Evolutionary conservation across 2,888 invertebrate genomes (phyloP).

Genomic region (Chouioia cunea): DNA sequence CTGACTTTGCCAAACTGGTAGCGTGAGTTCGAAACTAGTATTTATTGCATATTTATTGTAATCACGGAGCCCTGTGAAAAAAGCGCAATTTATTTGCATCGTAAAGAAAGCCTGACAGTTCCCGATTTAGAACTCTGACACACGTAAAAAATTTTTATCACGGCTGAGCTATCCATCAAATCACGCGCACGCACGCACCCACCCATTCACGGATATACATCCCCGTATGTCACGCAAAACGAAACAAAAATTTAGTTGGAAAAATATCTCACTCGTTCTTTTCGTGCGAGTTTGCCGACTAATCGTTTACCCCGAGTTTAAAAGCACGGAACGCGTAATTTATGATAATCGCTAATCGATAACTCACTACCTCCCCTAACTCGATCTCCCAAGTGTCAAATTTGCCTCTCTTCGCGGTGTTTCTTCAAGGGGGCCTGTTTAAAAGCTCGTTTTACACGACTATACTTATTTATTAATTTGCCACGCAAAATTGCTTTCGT

Average conservation of each 20-base stretch:
- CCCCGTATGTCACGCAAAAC: too few species aligned
- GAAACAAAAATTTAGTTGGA: too few species aligned
- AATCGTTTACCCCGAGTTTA: constrained; percentile 52
- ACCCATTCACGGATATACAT: too few species aligned
- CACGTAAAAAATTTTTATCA: too few species aligned
- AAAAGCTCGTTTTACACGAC: constrained; percentile 35
- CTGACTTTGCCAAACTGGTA: constrained; percentile 10
- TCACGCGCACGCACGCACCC: too few species aligned
- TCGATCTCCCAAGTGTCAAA: constrained; percentile 54
- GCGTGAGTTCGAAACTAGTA: too few species aligned
- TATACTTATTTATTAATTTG: constrained; percentile 19
- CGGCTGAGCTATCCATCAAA: too few species aligned
- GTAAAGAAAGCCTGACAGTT: too few species aligned
- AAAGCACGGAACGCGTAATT: constrained; percentile 53
- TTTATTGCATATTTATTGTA: too few species aligned
- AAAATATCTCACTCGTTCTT: background rate
- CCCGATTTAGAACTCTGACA: too few species aligned
- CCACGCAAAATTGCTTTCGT: background rate
- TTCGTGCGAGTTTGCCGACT: constrained; percentile 46
- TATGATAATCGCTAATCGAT: constrained; percentile 62
- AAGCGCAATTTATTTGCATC: too few species aligned
- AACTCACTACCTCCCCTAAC: constrained; percentile 50
- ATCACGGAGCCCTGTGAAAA: too few species aligned
- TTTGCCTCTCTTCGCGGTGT: constrained; percentile 38
- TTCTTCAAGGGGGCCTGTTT: constrained; percentile 19